These are phyloP conservation scores for Falcaria lacertinaria DNA, from an alignment of 2,888 invertebrate genomes.

Conservation along the genomic window DNA sequence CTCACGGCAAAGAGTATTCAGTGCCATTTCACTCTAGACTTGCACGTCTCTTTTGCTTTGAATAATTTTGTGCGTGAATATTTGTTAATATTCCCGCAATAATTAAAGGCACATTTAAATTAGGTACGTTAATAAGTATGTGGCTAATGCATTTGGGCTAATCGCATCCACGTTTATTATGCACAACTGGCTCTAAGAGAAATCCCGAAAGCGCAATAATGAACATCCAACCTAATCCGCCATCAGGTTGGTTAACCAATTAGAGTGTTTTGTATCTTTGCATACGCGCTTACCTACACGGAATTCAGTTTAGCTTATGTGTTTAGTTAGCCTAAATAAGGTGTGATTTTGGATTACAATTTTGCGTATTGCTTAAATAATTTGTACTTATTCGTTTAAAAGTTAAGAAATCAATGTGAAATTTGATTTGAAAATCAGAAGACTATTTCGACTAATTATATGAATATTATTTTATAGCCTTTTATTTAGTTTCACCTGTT, in stretches of 20 bases:
- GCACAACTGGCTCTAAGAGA: constrained; percentile 44
- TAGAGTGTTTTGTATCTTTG: constrained; percentile 39
- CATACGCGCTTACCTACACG: constrained; percentile 13
- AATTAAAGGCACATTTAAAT: not conserved
- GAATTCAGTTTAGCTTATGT: not conserved
- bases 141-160: constrained; percentile 40
- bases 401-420: too few relatives aligned
- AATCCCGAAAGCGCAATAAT: constrained; percentile 62
- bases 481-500: too few relatives aligned
- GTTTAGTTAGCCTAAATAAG: not conserved
- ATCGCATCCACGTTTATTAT: constrained; percentile 51
- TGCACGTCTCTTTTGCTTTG: too few relatives aligned
- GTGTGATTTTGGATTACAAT: not conserved
- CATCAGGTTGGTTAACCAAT: constrained; percentile 57
- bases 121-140: constrained; percentile 4
- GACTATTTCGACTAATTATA: too few relatives aligned
- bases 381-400: too few relatives aligned
- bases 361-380: too few relatives aligned
- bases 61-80: too few relatives aligned
- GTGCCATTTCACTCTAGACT: too few relatives aligned
- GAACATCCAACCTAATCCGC: constrained; percentile 55
- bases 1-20: too few relatives aligned
- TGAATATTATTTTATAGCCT: too few relatives aligned
- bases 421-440: too few relatives aligned
- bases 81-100: not conserved